Evolutionary conservation across 2,888 invertebrate species (phyloP).

Genomic region (Atethmia centrago): DNA sequence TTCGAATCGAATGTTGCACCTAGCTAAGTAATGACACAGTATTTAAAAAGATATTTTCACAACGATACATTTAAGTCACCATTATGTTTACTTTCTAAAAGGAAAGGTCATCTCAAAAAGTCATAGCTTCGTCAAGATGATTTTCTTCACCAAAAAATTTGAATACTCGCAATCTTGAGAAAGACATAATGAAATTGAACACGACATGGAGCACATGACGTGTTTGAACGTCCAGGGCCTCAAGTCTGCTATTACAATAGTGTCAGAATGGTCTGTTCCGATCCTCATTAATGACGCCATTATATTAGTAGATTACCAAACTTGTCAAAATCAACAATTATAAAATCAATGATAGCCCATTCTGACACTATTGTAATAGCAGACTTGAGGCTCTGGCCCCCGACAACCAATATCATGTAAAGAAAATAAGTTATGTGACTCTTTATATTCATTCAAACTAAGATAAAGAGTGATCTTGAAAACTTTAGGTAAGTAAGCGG

Average conservation of each 20-base stretch:
- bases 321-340: too few relatives aligned
- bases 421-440: neutral
- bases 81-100: conserved; percentile 15
- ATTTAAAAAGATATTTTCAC: conserved; percentile 42
- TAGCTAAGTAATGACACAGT: conserved; percentile 40
- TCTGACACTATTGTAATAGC: too few relatives aligned
- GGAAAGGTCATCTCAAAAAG: neutral
- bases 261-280: too few relatives aligned
- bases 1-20: neutral
- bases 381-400: too few relatives aligned
- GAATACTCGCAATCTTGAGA: neutral
- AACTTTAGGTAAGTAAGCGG: conserved; percentile 49
- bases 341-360: too few relatives aligned
- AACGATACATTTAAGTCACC: conserved; percentile 16
- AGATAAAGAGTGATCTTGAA: conserved; percentile 42
- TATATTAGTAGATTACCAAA: too few relatives aligned
- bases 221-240: neutral
- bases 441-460: conserved; percentile 9
- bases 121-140: neutral
- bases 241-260: too few relatives aligned
- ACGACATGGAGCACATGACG: neutral
- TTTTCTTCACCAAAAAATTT: neutral
- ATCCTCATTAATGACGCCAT: too few relatives aligned
- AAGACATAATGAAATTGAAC: neutral
- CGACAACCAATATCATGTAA: neutral